Percentiles rank a stretch among this genome's conserved stretches.
Evolutionary conservation across 2,797 vertebrate species (phyloP).

Genomic region (Lacerta viridis): DNA sequence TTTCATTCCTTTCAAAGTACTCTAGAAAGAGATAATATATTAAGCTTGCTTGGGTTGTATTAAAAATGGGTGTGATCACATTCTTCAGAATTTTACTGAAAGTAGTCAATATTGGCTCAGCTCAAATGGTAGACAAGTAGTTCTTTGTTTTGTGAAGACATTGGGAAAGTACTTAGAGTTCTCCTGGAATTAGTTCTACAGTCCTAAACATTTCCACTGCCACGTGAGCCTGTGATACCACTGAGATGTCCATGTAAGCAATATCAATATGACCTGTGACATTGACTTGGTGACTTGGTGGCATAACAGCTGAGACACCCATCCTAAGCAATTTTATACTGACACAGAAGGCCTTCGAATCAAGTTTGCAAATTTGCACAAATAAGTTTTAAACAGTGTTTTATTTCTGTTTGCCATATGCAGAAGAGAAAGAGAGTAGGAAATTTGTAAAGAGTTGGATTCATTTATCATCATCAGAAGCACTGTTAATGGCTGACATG

Average conservation of each 20-base stretch:
- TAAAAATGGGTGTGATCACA: not conserved
- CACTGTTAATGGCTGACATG: not conserved
- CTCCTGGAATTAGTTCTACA: not conserved
- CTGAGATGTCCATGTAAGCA: not conserved
- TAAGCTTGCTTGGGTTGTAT: not conserved
- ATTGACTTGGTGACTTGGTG: not conserved
- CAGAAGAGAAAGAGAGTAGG: not conserved
- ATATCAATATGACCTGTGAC: not conserved
- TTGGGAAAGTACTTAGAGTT: not conserved
- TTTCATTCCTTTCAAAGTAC: not conserved
- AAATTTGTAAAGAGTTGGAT: not conserved
- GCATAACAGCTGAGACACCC: not conserved
- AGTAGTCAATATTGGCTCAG: not conserved
- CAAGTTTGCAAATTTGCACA: not conserved
- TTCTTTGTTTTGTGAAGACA: not conserved
- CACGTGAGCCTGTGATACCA: not conserved
- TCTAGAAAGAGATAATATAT: not conserved
- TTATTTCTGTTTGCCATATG: not conserved
- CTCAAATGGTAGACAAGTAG: not conserved
- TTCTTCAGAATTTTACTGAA: not conserved
- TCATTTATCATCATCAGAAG: conserved; percentile 1
- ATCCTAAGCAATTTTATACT: not conserved
- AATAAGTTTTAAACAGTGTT: not conserved
- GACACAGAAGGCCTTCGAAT: not conserved
- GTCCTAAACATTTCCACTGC: not conserved